Evolutionary conservation across 1,140 invertebrate species (phyloP), one percentile per base, ranked within the genome.

Genomic region (Lepidurus couesii): DNA sequence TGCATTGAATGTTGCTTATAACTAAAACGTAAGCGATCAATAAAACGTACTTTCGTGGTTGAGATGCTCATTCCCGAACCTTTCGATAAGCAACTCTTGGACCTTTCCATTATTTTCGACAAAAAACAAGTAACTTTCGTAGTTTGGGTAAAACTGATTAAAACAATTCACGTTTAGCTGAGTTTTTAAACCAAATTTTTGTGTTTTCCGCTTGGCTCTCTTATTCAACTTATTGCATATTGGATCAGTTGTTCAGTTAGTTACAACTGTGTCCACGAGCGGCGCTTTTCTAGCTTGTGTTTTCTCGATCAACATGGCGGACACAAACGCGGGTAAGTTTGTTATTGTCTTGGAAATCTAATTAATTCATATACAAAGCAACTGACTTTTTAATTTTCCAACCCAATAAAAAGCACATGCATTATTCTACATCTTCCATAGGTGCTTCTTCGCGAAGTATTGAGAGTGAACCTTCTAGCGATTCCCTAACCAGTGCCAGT

Each of bases 311-410:
- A 65, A 65, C 53, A 65, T 65, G 53, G 53, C 53, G 53, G 53
- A 65, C 13, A 16, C 53, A 65, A 65, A 65, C 53, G 53, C 53
- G 53, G 53, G 53, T 65, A 65, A 65, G 53, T 65, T 65, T 65
- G 53, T 65, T 65, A 65, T 65, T 65, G 53, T 65, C 53, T 65
- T 65, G 53, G n/a, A 65, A 65, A 65, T 65, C 16, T 7, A 7
- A 13, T n/a, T 65, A 65, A 65, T 65, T 65, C 21, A 7, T 65
- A 4, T 65, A 21, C n/a, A n/a, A 21, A 21, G 21, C 21, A 7
- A 2, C 53, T 65, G 53, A 3, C 13, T 4, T 21, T 65, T 7
- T 21, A 65, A 16, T 65, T 65, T 65, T 65, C 7, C 53, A 65
- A n/a, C 21, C 7, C 1, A 13, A 16, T 65, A 7, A 16, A 65